Conservation (phyloP, 2,888 invertebrate species). For the Eretmocerus hayati region DNA sequence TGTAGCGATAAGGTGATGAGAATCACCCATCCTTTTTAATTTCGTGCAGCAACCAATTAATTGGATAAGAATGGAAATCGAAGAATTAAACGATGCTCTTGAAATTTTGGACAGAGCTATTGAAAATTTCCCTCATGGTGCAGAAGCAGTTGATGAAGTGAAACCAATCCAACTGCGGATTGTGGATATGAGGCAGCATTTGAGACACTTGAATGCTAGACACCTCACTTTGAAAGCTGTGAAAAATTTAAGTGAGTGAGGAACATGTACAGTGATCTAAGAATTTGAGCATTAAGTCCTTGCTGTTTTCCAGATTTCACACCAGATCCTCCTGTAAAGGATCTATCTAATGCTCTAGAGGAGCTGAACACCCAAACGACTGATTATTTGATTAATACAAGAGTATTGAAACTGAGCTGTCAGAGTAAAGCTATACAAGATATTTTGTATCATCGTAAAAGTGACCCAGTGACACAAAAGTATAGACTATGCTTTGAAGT, state of each 20-base stretch:
- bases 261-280: too few species aligned
- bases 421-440: constrained; percentile 25
- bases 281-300: too few species aligned
- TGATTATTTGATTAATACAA: constrained; percentile 19
- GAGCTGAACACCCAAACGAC: constrained; percentile 20
- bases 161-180: constrained; percentile 29
- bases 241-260: too few species aligned
- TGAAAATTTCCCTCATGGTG: constrained; percentile 27
- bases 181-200: constrained; percentile 10
- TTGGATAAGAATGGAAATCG: constrained; percentile 14
- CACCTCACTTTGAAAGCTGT: constrained; percentile 20
- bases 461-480: constrained; percentile 20
- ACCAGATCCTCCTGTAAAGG: neutral
- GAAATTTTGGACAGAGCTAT: constrained; percentile 15
- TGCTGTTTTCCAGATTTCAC: neutral
- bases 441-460: too few species aligned
- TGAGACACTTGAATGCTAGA: constrained; percentile 26
- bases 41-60: neutral
- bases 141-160: constrained; percentile 26
- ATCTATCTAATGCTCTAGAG: constrained; percentile 6
- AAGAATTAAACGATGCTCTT: constrained; percentile 18
- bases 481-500: neutral
- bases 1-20: neutral
- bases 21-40: neutral
- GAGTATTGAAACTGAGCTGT: constrained; percentile 22